Evolutionary conservation across 2,797 vertebrate genomes (phyloP), one percentile per base, ranked within the genome.

Genomic region (Clarias platycephalus): DNA sequence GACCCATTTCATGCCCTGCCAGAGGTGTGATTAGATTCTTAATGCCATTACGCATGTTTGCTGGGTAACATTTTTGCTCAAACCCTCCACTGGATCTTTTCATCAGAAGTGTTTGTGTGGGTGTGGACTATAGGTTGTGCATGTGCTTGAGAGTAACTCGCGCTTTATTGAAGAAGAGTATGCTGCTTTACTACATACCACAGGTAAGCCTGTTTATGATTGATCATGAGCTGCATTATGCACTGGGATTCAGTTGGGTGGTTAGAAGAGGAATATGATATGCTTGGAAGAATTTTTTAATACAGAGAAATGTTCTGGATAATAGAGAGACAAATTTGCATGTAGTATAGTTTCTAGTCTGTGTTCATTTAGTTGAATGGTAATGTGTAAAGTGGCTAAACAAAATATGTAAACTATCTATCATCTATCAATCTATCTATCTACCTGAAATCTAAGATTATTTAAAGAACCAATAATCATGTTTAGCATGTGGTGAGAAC

Each of bases 161-260:
- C 31, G 82, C 31, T 64, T 72, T 63, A 60, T 15, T 85, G 67
- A 58, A 58, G 12, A 22, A 34, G 80, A 81, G 64, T 40, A 93
- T 90, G 92, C 88, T 83, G 87, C 89, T 92, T 70, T 91, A 92
- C 86, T 82, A 80, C 16, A 78, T n/a, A 58, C 83, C 83, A 24
- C 90, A 91, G 90, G 92, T 93, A 90, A 90, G 84, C 31, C 2
- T 80, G 10, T 44, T 74, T 70, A 34, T 81, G 37, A 60, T 62
- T 55, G 20, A 37, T 7, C 20, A 20, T 37, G 20, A 34, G 22
- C 18, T 37, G 57, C 1, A 37, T 62, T 40, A n/a, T n/a, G 5
- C 57, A 9, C 7, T 18, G 44, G 24, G 37, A 77, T 37, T 60
- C 3, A 60, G 16, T 62, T 0, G 13, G 31, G 20, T 60, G 75